Base-by-base conservation (phyloP, 2,797 vertebrate species). In the Ceryle rudis region DNA sequence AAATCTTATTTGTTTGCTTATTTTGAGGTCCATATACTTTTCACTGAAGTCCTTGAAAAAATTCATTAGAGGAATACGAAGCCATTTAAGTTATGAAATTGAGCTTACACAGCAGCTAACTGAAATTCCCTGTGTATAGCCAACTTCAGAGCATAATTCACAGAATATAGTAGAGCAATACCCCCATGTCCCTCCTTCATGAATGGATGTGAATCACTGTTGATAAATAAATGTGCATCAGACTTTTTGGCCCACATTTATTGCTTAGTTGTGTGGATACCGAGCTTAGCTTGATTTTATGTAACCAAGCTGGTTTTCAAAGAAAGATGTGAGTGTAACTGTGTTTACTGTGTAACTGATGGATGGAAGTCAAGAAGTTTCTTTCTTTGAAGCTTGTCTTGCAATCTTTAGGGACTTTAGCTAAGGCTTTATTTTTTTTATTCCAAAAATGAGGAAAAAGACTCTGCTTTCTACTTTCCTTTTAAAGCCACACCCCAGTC, bases 311-410 rank as follows among this genome's bases (percentile, higher is more conserved):
- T 88, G 77, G 31, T 89, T 94, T 90, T 70, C 73, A 69, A 79
- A 90, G 69, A 65, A 86, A 82, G 89, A 90, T 65, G 15, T 33
- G 70, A 61, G 84, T 82, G 77, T 57, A 77, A 64, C 70, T 91
- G 39, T 83, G 51, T 90, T 94, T 81, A 70, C 90, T 37, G n/a
- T 75, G 60, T 77, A 80, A 86, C 71, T 64, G 44, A 71, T 95
- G 94, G 60, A 77, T 86, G 73, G 35, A 84, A 95, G 85, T 95
- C 80, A 95, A 73, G 39, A 64, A 52, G 7, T 80, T 71, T 51
- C 25, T 84, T 66, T 90, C 83, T 96, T 51, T 80, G 72, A 91
- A 94, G 64, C 67, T 86, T 86, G 41, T 84, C 66, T 94, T 93
- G 60, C 35, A 67, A 66, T 87, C 82, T 78, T 75, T 35, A 46